Percentiles rank a stretch among this genome's conserved stretches.
Conservation (phyloP, 2,797 vertebrate species). For the Hippopotamyrus pictus region DNA sequence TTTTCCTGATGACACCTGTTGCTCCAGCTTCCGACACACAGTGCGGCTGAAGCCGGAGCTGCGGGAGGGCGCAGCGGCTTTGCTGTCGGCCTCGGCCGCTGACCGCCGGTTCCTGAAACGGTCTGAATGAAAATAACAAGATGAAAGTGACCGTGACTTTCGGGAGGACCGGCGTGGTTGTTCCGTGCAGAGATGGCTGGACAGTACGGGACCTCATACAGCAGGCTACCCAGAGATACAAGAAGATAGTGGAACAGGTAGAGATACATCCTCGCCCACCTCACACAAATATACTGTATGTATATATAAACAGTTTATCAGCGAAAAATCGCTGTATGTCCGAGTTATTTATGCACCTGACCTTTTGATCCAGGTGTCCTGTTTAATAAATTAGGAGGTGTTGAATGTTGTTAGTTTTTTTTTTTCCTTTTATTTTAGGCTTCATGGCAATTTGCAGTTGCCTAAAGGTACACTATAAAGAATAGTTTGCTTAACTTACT, state of each 20-base stretch:
- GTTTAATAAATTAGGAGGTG: not conserved
- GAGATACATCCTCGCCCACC: constrained; percentile 8
- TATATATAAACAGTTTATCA: not conserved
- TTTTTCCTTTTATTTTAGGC: not conserved
- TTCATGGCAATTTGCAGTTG: not conserved
- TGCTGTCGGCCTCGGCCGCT: not conserved
- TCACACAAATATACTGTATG: not conserved
- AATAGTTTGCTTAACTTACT: not conserved
- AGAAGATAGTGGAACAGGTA: constrained; percentile 86
- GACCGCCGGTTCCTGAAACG: not conserved
- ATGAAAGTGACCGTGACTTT: constrained; percentile 97
- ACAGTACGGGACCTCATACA: constrained; percentile 84
- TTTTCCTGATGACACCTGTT: constrained; percentile 21
- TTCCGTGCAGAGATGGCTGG: constrained; percentile 87
- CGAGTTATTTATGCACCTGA: not conserved
- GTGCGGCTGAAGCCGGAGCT: not conserved
- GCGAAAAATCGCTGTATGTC: not conserved
- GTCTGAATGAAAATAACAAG: constrained; percentile 1
- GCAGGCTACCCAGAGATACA: constrained; percentile 89
- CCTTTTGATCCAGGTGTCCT: not conserved
- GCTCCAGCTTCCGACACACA: not conserved
- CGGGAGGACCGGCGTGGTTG: constrained; percentile 84
- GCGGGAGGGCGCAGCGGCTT: not conserved
- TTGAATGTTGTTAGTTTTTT: not conserved
- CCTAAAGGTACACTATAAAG: not conserved